phyloP scores from a whole-genome alignment of 2,113 vertebrate species.

The Onychostoma macrolepis region DNA sequence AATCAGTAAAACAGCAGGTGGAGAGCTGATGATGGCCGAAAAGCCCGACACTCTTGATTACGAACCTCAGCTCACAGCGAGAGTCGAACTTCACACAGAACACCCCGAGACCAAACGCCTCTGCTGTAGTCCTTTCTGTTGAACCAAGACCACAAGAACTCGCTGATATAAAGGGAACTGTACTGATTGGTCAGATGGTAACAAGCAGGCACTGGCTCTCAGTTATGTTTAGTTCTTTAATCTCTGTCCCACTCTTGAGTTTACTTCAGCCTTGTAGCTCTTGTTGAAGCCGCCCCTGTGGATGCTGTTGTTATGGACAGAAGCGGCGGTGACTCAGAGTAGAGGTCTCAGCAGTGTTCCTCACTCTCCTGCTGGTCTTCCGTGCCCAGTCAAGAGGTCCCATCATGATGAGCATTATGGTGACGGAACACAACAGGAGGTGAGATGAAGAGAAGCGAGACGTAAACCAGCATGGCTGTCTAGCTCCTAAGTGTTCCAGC shows the following conservation, averaged over 20 bases:
- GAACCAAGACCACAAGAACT: constrained; percentile 16
- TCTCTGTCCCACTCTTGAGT: neutral
- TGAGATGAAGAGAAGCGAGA: constrained; percentile 36
- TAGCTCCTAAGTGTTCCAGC: constrained; percentile 34
- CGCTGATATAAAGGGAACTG: neutral
- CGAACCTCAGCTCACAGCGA: constrained; percentile 5
- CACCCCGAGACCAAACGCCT: neutral
- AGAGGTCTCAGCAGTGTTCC: constrained; percentile 34
- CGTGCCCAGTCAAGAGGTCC: constrained; percentile 43
- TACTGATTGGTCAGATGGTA: neutral
- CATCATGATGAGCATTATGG: constrained; percentile 43
- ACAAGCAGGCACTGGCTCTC: constrained; percentile 4
- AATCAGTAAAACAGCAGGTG: constrained; percentile 39
- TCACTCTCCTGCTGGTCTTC: constrained; percentile 32
- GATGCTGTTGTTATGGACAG: constrained; percentile 19
- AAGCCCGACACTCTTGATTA: constrained; percentile 19
- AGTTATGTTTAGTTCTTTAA: constrained; percentile 12
- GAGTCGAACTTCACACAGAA: constrained; percentile 4
- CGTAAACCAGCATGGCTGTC: constrained; percentile 39
- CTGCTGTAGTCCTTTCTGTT: neutral
- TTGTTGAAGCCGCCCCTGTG: neutral
- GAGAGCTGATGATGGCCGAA: neutral
- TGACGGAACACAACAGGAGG: constrained; percentile 24
- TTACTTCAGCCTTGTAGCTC: constrained; percentile 1
- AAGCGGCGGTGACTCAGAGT: constrained; percentile 19